Percentiles rank a stretch among this genome's conserved stretches.
phyloP scores from a whole-genome alignment of 2,888 invertebrate species.

The Cheilosia vernalis region DNA sequence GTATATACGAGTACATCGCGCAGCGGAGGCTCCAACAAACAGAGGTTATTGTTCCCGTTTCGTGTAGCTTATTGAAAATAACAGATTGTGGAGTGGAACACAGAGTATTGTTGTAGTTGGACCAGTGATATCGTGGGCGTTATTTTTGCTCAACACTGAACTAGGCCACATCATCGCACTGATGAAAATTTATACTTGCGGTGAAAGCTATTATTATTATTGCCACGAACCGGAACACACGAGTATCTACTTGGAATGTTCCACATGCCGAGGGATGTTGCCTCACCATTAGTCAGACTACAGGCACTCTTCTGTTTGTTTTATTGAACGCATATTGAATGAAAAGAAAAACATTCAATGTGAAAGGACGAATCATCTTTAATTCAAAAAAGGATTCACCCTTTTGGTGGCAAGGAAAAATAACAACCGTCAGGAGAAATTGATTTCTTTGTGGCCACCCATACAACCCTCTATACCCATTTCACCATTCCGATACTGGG shows the following conservation, averaged over 20 bases:
- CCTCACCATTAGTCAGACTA: slow-evolving; percentile 10
- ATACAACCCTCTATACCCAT: slow-evolving; percentile 34
- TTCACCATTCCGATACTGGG: slow-evolving; percentile 22
- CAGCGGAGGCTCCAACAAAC: slow-evolving; percentile 17
- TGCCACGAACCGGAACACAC: slow-evolving; percentile 17
- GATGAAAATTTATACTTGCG: slow-evolving; percentile 55
- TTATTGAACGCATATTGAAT: slow-evolving; percentile 20
- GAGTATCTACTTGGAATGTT: slow-evolving; percentile 57
- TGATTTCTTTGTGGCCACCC: slow-evolving; percentile 46
- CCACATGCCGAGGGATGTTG: slow-evolving; percentile 26
- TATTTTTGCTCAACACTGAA: slow-evolving; percentile 29
- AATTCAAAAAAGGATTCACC: slow-evolving; percentile 4
- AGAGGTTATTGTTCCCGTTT: slow-evolving; percentile 64
- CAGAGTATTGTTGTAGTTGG: neutral
- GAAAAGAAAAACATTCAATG: slow-evolving; percentile 27
- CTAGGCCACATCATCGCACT: slow-evolving; percentile 53
- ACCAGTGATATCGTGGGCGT: neutral
- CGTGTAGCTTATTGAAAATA: slow-evolving; percentile 51
- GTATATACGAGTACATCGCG: neutral
- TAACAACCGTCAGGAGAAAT: slow-evolving; percentile 12
- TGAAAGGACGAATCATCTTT: slow-evolving; percentile 17
- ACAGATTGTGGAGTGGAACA: slow-evolving; percentile 18
- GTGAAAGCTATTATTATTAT: slow-evolving; percentile 58
- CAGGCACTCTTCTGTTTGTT: slow-evolving; percentile 29
- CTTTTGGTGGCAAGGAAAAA: neutral